Percentiles rank a stretch among this genome's conserved stretches.
Evolutionary conservation across 2,797 vertebrate species (phyloP).

Genomic region (Sebastiscus albofasciatus): DNA sequence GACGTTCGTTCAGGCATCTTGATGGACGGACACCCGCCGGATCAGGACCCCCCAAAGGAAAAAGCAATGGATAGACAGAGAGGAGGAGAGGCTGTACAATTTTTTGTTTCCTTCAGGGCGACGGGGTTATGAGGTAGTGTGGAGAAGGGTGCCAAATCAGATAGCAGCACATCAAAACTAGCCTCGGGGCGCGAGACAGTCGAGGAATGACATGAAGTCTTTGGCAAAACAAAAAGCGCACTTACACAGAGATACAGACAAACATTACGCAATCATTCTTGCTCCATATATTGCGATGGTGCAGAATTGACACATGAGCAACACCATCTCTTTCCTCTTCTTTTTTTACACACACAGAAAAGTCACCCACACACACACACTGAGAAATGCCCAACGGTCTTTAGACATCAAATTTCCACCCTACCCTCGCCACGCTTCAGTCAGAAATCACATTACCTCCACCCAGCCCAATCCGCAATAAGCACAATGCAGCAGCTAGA

Average conservation of each 20-base stretch:
- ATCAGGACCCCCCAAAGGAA: conserved; percentile 58
- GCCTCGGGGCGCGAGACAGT: conserved; percentile 56
- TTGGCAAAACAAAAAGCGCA: conserved; percentile 54
- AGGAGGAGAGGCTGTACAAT: conserved; percentile 48
- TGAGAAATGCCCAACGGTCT: conserved; percentile 48
- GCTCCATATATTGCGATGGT: conserved; percentile 3
- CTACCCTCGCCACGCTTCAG: conserved; percentile 47
- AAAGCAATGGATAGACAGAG: conserved; percentile 48
- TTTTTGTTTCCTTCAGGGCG: conserved; percentile 61
- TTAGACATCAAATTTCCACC: conserved; percentile 48
- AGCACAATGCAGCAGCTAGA: conserved; percentile 49
- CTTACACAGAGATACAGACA: conserved; percentile 13
- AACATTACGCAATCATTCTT: conserved; percentile 14
- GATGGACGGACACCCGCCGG: conserved; percentile 67
- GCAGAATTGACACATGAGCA: conserved; percentile 35
- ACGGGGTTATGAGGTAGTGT: conserved; percentile 65
- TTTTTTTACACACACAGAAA: neutral
- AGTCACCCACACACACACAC: conserved; percentile 6
- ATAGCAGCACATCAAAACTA: conserved; percentile 64
- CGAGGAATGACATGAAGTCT: conserved; percentile 45
- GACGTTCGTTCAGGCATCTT: conserved; percentile 60
- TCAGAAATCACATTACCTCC: conserved; percentile 64
- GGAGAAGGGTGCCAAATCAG: conserved; percentile 64
- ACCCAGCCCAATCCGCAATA: conserved; percentile 38
- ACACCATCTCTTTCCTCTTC: neutral